These are phyloP conservation scores for Gymnocheta viridis DNA, from an alignment of 2,888 invertebrate genomes.

Conservation along the genomic window DNA sequence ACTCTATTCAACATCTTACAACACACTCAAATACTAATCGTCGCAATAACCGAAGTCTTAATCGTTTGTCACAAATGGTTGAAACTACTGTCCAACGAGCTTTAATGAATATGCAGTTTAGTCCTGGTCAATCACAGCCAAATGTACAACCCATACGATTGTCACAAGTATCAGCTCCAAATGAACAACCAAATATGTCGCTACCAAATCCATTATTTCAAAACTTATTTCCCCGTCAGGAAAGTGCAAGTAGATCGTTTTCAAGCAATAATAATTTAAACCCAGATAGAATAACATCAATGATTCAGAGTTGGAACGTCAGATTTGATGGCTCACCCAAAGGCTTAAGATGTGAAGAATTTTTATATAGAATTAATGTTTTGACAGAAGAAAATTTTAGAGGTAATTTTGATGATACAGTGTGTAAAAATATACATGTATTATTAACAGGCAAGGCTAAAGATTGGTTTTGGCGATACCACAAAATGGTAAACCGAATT, in stretches of 20 bases:
- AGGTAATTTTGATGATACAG: not conserved
- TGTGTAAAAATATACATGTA: slow-evolving; percentile 13
- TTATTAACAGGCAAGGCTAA: not conserved
- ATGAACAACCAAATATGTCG: too few species aligned
- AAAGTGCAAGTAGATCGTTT: not conserved
- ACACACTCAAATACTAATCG: too few species aligned
- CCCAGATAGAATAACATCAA: not conserved
- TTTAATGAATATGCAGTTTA: too few species aligned
- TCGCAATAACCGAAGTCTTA: too few species aligned
- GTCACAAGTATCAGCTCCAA: too few species aligned
- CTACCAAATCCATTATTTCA: not conserved
- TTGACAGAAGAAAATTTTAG: slow-evolving; percentile 18
- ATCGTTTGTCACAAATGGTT: too few species aligned
- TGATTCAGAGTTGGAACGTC: slow-evolving; percentile 6
- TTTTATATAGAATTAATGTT: not conserved
- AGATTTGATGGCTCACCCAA: slow-evolving; percentile 23
- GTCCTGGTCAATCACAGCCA: too few species aligned
- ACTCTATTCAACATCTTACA: too few species aligned
- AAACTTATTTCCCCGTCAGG: not conserved
- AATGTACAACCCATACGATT: too few species aligned
- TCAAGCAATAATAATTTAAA: not conserved
- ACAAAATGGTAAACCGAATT: not conserved
- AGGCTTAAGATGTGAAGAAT: slow-evolving; percentile 14
- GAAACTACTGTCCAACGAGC: too few species aligned
- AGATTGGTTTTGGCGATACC: slow-evolving; percentile 31